Base-by-base conservation (phyloP, 1,140 invertebrate species). In the Delia radicum region DNA sequence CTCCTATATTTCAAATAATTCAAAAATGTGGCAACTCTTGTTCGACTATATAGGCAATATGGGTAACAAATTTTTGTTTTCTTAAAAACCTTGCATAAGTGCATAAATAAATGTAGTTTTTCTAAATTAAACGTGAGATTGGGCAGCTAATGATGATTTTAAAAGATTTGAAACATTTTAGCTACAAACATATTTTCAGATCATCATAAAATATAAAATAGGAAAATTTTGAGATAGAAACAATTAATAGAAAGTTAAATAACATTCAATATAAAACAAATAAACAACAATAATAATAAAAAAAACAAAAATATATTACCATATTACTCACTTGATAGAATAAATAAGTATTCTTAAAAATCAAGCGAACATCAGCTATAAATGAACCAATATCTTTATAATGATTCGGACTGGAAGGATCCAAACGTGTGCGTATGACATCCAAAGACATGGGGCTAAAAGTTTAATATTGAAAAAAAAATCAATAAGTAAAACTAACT, bases 331-430 rank as follows among this genome's bases (percentile, higher is more conserved):
- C 95, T 80, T 92, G 87, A 89, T 96, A 96, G 85, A 92, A 96
- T 15, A 88, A 89, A 83, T 93, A 94, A 72, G 94, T 96, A 87
- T 96, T 96, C 84, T 91, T 92, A 87, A 97, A 96, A 84, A 97
- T 93, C 76, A 95, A 89, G 76, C 94, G 90, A 72, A 95, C 91
- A 87, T 97, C 96, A 62, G 90, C 87, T 69, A 97, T 89, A 82
- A 96, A 93, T 79, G 94, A 91, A 79, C 91, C 89, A 63, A 95
- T 89, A 80, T 90, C 90, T 78, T 90, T 89, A 86, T 97, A 97
- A 83, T 93, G 92, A 81, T 91, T 89, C 55, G 90, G 88, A 81
- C 90, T 89, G 78, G 90, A 90, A 75, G 92, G 90, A 83, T 94
- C 92, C 79, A 97, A 87, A 87, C 93, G 94, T 76, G 91, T 90